Percentiles rank a stretch among this genome's conserved stretches.
Conservation (phyloP, 2,113 vertebrate species). For the Falco punctatus region DNA sequence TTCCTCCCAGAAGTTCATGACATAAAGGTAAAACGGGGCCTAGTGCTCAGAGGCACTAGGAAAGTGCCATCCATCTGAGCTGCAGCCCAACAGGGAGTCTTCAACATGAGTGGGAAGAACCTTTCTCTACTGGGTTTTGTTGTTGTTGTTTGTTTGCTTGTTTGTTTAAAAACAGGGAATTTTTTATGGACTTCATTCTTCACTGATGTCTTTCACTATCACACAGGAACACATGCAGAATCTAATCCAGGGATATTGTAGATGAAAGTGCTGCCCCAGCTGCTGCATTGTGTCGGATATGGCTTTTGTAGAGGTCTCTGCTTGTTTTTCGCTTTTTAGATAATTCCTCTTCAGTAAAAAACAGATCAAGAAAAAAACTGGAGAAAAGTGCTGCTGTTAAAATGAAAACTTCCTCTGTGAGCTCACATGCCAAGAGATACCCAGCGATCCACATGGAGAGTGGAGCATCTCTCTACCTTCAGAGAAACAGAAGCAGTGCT, state of each 20-base stretch:
- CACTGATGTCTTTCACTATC: not conserved
- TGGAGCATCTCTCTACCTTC: not conserved
- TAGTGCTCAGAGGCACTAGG: not conserved
- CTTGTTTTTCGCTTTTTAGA: not conserved
- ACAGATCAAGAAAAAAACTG: not conserved
- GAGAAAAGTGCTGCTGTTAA: not conserved
- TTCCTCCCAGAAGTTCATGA: not conserved
- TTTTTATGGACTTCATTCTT: not conserved
- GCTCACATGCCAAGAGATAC: not conserved
- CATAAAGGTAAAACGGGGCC: not conserved
- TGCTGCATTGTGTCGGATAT: not conserved
- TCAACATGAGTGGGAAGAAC: not conserved
- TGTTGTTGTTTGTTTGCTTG: not conserved
- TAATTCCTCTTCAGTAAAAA: not conserved
- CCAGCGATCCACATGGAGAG: not conserved
- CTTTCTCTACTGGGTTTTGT: not conserved
- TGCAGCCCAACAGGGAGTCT: not conserved
- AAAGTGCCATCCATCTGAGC: not conserved
- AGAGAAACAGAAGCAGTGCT: not conserved
- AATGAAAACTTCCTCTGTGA: not conserved
- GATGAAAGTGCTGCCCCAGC: not conserved
- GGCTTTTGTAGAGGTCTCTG: accelerated
- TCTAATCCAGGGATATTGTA: not conserved
- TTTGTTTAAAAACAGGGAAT: not conserved
- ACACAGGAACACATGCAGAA: not conserved